Base-by-base conservation (phyloP, 1,140 invertebrate genomes). In the Drosophila pectinifera region DNA sequence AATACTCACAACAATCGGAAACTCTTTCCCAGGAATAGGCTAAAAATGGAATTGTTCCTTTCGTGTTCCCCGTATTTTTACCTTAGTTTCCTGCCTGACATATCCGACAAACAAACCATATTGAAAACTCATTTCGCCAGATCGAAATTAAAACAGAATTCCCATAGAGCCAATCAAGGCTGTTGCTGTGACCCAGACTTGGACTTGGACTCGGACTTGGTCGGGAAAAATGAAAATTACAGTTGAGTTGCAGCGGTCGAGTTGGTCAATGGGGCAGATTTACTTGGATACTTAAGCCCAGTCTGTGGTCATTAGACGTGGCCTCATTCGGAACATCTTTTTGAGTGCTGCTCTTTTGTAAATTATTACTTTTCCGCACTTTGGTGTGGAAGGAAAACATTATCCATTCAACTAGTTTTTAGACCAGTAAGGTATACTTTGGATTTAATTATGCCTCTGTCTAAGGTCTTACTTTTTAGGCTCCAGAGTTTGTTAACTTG, bases 121-220 rank as follows among this genome's bases (percentile, higher is more conserved):
- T 82, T 74, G 76, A 79, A 83, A 82, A 65, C 80, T 75, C 75
- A 75, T 83, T 83, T 79, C 54, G 62, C 45, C 46, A 62, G 39
- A 13, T 43, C 20, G 24, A 48, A 68, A 82, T 73, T 82, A 76
- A 68, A 79, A 42, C 16, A 51, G 42, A 36, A 18, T 65, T 36
- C 68, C 14, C 31, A 43, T 36, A 26, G 39, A 24, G 48, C 13
- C 65, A 69, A 45, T 68, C 63, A 45, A 68, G 49, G 51, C 26
- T 46, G 46, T 16, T 38, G 14, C n/a, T 48, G 24, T 70, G 67
- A 57, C 68, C 68, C 36, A 70, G 42, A 57, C n/a, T n/a, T n/a
- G n/a, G n/a, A n/a, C n/a, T n/a, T n/a, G n/a, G n/a, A n/a, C n/a
- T n/a, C n/a, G n/a, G n/a, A n/a, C n/a, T n/a, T n/a, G n/a, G 31